Evolutionary conservation across 2,888 invertebrate genomes (phyloP), one percentile per base, ranked within the genome.

Genomic region (Hypolimnas misippus): DNA sequence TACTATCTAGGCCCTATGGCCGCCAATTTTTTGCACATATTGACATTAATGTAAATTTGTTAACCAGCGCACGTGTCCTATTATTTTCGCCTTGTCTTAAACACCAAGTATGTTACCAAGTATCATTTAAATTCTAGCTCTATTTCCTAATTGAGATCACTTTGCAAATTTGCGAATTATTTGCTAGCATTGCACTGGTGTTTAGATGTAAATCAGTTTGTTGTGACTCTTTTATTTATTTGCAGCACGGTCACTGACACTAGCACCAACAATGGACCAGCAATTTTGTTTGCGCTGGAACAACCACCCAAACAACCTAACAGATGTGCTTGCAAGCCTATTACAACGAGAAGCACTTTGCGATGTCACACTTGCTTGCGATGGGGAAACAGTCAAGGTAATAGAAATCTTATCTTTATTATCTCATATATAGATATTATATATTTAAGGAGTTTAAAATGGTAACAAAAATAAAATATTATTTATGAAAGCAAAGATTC

Each of bases 231-330:
- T 79, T 50, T 68, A 68, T 75, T 78, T 68, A 78, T 64, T 68
- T 90, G 75, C 89, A 92, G 92, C 89, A 88, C 92, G 91, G 86
- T 87, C 92, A 91, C 88, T 92, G 92, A 92, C 92, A 90, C 82
- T 89, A 88, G 87, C 91, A 86, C 89, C 91, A 79, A 93, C 92
- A 86, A 94, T 94, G 94, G 94, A 95, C 94, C 96, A 95, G 92
- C 97, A 97, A 94, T 97, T 97, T 93, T 97, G 97, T 93, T 95
- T 97, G 89, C 96, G 97, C 94, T 97, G 97, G 97, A 97, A 97
- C 94, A 97, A 97, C 93, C 97, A 97, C 93, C 97, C 96, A 84
- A 96, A 94, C 92, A 97, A 97, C 93, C 93, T 97, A 91, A 97
- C 97, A 84, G 97, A 97, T 92, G 97, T 97, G 83, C 94, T 97